Percentiles rank a stretch among this genome's conserved stretches.
Conservation (phyloP, 2,113 vertebrate genomes). For the Tylochromis polylepis region DNA sequence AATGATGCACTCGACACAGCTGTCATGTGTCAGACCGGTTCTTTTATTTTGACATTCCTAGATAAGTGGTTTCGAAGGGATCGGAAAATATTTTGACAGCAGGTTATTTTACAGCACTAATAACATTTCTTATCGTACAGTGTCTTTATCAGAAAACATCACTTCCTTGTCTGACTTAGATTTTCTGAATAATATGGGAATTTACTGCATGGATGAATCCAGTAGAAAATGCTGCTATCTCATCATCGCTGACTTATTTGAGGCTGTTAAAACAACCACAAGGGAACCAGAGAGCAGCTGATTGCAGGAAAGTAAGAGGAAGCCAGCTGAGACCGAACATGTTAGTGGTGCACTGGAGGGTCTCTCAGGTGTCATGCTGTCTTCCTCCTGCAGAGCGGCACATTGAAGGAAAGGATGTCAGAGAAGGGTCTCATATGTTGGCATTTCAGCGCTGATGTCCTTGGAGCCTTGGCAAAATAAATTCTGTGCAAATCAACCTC, state of each 20-base stretch:
- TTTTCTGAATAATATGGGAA: background rate
- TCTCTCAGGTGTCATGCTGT: constrained; percentile 18
- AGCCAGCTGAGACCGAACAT: background rate
- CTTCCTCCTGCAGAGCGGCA: background rate
- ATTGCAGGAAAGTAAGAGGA: constrained; percentile 3
- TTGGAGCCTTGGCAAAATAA: background rate
- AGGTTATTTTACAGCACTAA: background rate
- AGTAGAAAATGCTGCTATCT: background rate
- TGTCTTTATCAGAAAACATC: background rate
- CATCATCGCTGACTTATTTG: constrained; percentile 16
- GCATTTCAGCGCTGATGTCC: constrained; percentile 7
- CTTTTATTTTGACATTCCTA: background rate
- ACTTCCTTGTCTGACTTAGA: background rate
- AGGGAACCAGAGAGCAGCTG: constrained; percentile 18
- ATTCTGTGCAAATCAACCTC: background rate
- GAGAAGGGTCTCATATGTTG: background rate
- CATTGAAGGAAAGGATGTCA: background rate
- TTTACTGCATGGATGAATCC: background rate
- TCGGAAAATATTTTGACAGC: background rate
- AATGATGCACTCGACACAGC: background rate
- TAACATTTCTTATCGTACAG: background rate
- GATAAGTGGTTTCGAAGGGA: background rate
- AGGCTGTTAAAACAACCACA: background rate
- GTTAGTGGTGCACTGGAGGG: background rate
- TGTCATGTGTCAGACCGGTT: background rate